Base-by-base conservation (phyloP, 1,140 invertebrate genomes). In the Penaeus chinensis region DNA sequence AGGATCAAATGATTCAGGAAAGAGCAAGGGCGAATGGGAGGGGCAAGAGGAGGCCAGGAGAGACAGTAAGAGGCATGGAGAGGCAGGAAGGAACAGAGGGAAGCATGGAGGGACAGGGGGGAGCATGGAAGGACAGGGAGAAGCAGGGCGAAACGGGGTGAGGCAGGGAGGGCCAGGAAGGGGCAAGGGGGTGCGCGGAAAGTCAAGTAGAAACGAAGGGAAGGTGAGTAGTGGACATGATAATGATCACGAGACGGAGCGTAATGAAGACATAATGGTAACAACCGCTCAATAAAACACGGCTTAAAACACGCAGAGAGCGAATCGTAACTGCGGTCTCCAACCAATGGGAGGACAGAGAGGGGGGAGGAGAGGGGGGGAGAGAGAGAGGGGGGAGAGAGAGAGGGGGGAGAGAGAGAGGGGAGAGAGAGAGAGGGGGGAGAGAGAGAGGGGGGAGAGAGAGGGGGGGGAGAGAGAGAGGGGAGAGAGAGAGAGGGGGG, bases 61-160 rank as follows among this genome's bases (percentile, higher is more conserved):
- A 32, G 69, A 32, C 1, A 76, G 11, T 5, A 47, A 62, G 79
- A 81, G 54, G 62, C 47, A 81, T 42, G 62, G 79, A 62, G 54
- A 81, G 79, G 63, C 8, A 82, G 79, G 37, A 37, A 71, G 69
- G 37, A 27, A 69, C 22, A 80, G 78, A 61, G 78, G 62, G 78
- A 80, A 60, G 62, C 22, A 47, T 5, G 76, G 8, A 81, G 37
- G 24, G 1, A 8, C 11, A 11, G 42, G 20, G 54, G 22, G 74
- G 7, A 22, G n/a, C 37, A 32, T 0, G 13, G n/a, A 54, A 22
- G 77, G 16, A 54, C 54, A 54, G 54, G 69, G 18, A 71, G n/a
- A 24, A 24, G 5, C 18, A 76, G 71, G 71, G 22, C 42, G 7
- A 13, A 19, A 27, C 16, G 7, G 69, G 37, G 69, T 7, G 42